A percentile compares a stretch with the other conserved stretches of the same genome.
These are phyloP conservation scores for Eupithecia abbreviata DNA, from an alignment of 2,888 invertebrate genomes.

Conservation along the genomic window DNA sequence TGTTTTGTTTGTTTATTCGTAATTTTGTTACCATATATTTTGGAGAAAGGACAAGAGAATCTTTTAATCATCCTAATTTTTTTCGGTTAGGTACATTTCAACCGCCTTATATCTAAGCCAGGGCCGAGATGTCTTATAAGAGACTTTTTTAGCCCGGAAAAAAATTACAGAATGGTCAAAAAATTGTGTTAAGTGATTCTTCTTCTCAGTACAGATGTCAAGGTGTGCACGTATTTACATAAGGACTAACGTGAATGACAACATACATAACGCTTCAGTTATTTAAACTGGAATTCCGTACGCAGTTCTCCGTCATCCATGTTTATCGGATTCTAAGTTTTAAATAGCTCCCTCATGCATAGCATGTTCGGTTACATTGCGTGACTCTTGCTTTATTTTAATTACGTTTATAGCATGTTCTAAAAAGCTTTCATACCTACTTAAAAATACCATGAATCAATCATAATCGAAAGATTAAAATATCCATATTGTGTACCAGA, in stretches of 20 bases:
- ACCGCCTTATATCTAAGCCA: no score
- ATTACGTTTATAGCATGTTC: constrained; percentile 26
- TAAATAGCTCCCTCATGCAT: constrained; percentile 30
- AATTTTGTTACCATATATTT: neutral
- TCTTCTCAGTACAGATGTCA: neutral
- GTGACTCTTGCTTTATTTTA: constrained; percentile 35
- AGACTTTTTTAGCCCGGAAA: no score
- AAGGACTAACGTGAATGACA: neutral
- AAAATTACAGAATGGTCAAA: no score
- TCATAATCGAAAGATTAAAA: constrained; percentile 18
- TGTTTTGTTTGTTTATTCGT: neutral
- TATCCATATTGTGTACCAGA: neutral
- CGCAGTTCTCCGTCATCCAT: neutral
- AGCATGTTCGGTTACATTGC: constrained; percentile 35
- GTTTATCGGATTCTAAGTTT: constrained; percentile 11
- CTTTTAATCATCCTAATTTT: no score
- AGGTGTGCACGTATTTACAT: neutral
- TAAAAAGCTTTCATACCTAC: constrained; percentile 13
- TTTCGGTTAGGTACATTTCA: no score
- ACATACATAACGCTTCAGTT: neutral
- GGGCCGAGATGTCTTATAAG: no score
- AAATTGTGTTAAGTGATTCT: no score
- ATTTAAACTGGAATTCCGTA: neutral
- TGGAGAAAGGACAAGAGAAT: neutral
- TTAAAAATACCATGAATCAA: constrained; percentile 25